Percentiles rank a stretch among this genome's conserved stretches.
These are phyloP conservation scores for Stomatorhinus ivindoensis DNA, from an alignment of 2,113 vertebrate species.

Conservation along the genomic window DNA sequence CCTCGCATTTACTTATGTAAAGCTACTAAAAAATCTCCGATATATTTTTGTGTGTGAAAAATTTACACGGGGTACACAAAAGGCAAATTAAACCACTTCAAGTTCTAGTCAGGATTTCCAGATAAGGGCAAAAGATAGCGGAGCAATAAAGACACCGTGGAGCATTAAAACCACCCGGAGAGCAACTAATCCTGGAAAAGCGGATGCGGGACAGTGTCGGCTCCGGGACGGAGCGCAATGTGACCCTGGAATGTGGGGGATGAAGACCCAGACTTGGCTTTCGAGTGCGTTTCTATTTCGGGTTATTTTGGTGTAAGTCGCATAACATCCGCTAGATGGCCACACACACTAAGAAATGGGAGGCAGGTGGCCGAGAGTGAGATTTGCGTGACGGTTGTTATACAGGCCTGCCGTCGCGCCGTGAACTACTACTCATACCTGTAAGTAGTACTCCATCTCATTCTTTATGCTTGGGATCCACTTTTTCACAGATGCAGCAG, in stretches of 20 bases:
- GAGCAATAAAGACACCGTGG: background rate
- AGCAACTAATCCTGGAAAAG: background rate
- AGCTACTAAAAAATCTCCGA: background rate
- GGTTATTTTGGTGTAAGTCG: background rate
- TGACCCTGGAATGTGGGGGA: background rate
- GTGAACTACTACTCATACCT: constrained; percentile 41
- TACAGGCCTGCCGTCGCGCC: background rate
- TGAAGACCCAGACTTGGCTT: background rate
- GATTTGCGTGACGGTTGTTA: background rate
- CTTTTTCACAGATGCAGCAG: constrained; percentile 57
- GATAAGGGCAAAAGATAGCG: background rate
- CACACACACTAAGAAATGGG: background rate
- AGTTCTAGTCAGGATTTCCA: background rate
- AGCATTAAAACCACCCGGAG: background rate
- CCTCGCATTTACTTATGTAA: background rate
- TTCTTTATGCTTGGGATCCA: constrained; percentile 71
- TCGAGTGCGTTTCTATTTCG: background rate
- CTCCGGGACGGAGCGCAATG: background rate
- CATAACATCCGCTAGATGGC: background rate
- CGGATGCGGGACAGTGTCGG: background rate
- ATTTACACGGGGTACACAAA: background rate
- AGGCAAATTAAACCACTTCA: background rate
- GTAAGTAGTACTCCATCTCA: constrained; percentile 66
- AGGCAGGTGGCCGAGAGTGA: background rate
- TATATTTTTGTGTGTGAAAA: background rate